phyloP scores from a whole-genome alignment of 2,888 invertebrate species.

The Morpho achilles region DNA sequence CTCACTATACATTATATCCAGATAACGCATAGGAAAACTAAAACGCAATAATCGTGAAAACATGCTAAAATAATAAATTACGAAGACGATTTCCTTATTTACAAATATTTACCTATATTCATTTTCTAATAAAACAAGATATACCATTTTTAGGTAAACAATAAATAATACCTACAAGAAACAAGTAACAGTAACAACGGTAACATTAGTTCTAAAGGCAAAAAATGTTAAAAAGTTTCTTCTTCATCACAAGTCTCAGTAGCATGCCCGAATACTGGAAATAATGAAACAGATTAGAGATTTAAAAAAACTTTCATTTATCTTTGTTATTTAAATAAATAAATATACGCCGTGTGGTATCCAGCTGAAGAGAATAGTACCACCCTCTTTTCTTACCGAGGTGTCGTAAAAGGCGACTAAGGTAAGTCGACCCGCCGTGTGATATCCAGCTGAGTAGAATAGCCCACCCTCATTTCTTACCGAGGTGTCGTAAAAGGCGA shows the following conservation, averaged over 20 bases:
- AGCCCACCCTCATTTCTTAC: too few species aligned
- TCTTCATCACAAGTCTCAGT: constrained; percentile 92
- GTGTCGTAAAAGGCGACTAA: too few species aligned
- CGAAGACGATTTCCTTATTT: constrained; percentile 60
- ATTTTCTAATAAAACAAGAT: constrained; percentile 52
- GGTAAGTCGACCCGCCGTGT: too few species aligned
- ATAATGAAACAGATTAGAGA: constrained; percentile 24
- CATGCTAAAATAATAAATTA: constrained; percentile 52
- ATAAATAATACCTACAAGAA: constrained; percentile 68
- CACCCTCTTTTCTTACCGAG: too few species aligned
- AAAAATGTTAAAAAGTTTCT: constrained; percentile 84
- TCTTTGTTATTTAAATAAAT: too few species aligned
- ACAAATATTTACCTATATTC: constrained; percentile 53
- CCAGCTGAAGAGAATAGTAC: too few species aligned
- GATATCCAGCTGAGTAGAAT: too few species aligned
- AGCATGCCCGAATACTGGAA: constrained; percentile 93
- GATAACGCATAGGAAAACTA: constrained; percentile 66
- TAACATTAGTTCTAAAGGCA: constrained; percentile 67
- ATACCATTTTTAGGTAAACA: constrained; percentile 58
- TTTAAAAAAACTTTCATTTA: neutral
- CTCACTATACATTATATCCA: constrained; percentile 69
- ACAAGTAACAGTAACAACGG: constrained; percentile 70
- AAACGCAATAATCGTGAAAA: constrained; percentile 47
- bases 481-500: too few species aligned
- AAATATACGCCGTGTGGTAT: too few species aligned